Evolutionary conservation across 2,113 vertebrate genomes (phyloP).

Genomic region (Prionailurus viverrinus): DNA sequence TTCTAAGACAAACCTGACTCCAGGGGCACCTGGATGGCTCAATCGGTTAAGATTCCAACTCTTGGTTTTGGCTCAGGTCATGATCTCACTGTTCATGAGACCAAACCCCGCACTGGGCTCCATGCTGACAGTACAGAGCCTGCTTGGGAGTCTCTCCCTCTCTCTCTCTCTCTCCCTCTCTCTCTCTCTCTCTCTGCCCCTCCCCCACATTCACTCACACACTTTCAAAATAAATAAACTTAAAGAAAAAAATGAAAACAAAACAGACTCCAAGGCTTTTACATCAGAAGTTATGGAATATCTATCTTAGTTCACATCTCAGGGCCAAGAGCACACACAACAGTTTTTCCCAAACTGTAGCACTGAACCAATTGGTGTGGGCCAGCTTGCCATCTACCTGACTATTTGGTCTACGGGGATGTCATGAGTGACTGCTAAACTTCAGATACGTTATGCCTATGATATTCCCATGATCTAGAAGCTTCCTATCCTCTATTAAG

Average conservation of each 20-base stretch:
- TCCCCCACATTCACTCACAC: too few relatives aligned
- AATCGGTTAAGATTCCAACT: too few relatives aligned
- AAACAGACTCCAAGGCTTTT: not conserved
- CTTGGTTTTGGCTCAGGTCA: too few relatives aligned
- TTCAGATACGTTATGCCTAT: not conserved
- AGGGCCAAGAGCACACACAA: not conserved
- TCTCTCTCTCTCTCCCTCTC: too few relatives aligned
- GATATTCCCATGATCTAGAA: not conserved
- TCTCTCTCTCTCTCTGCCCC: too few relatives aligned
- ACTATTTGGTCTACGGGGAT: not conserved
- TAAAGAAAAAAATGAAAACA: too few relatives aligned
- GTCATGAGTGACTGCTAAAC: not conserved
- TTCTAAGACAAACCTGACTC: conserved; percentile 19
- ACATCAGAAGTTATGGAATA: not conserved
- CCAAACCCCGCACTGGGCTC: too few relatives aligned
- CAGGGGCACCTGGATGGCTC: not conserved
- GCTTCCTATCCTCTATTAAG: not conserved
- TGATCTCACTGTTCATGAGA: too few relatives aligned
- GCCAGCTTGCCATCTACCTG: not conserved
- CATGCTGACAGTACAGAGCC: too few relatives aligned
- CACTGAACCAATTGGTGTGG: not conserved
- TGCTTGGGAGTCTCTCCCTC: too few relatives aligned
- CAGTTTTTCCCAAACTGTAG: not conserved
- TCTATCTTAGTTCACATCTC: not conserved
- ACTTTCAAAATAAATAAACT: too few relatives aligned